These are phyloP conservation scores for Lates japonicus DNA, from an alignment of 2,797 vertebrate species.

Conservation along the genomic window DNA sequence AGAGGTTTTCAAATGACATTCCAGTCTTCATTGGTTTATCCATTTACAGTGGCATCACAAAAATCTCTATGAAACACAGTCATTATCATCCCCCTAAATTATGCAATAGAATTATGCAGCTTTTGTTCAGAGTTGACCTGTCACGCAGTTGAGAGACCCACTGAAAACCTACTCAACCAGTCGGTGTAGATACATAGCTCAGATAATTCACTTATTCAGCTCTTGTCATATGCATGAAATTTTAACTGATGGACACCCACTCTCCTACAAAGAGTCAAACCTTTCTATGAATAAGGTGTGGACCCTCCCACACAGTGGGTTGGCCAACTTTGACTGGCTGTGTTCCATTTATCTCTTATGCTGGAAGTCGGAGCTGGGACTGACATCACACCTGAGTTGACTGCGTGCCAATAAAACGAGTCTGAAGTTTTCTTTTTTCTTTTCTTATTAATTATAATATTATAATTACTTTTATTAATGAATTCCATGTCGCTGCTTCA, in stretches of 20 bases:
- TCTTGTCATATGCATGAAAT: neutral
- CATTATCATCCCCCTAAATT: neutral
- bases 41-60: neutral
- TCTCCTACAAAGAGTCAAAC: neutral
- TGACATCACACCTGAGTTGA: too few species aligned
- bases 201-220: neutral
- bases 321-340: conserved; percentile 8
- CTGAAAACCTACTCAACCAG: conserved; percentile 42
- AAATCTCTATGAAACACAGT: neutral
- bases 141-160: conserved; percentile 27
- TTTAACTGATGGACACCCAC: neutral
- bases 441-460: too few species aligned
- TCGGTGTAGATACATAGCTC: conserved; percentile 12
- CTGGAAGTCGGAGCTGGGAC: too few species aligned
- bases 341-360: too few species aligned
- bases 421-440: too few species aligned
- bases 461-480: too few species aligned
- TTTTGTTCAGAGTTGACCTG: neutral
- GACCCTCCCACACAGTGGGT: neutral
- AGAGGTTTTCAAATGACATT: neutral
- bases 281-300: neutral
- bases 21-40: neutral
- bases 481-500: neutral
- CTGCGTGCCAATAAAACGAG: too few species aligned
- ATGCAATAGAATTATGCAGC: neutral